Base-by-base conservation (phyloP, 2,888 invertebrate genomes). In the Coelogynopora nodosa region DNA sequence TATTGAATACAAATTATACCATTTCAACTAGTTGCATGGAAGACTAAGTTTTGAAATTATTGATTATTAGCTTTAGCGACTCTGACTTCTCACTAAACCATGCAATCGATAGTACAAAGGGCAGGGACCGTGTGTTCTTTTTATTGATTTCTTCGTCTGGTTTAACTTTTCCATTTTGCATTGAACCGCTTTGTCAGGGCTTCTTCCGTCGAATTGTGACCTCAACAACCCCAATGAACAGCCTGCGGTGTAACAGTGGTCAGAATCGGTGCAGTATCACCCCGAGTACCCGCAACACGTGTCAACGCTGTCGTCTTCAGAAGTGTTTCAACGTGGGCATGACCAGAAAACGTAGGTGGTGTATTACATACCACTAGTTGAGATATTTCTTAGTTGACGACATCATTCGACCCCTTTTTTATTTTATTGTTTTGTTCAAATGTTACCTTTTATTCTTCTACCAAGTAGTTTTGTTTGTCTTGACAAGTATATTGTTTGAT, bases 141-240 rank as follows among this genome's bases (percentile, higher is more conserved):
- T n/a, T n/a, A n/a, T n/a, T n/a, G n/a, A n/a, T n/a, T n/a, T n/a
- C n/a, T n/a, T n/a, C n/a, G n/a, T n/a, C n/a, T n/a, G n/a, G n/a
- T n/a, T n/a, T n/a, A n/a, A n/a, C n/a, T n/a, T n/a, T n/a, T n/a
- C n/a, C n/a, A n/a, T n/a, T n/a, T n/a, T n/a, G n/a, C n/a, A 49
- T 49, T 49, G 5, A 23, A 74, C 26, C 74, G 5, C 30, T 31
- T 29, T 31, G 5, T 31, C 18, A 84, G 84, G 84, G 84, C 10
- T 84, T 84, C 84, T 84, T 84, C 31, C 84, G 84, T 5, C 84
- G 84, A 26, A 84, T 84, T 31, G 84, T 84, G 0, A 49, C 84
- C 31, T 28, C 28, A 5, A 30, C 31, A 30, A 83, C 30, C 5
- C 83, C 83, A 31, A 31, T 31, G 83, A 31, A 31, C 28, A 31